Conservation (phyloP, 2,888 invertebrate species). For the Andrena flavipes region DNA sequence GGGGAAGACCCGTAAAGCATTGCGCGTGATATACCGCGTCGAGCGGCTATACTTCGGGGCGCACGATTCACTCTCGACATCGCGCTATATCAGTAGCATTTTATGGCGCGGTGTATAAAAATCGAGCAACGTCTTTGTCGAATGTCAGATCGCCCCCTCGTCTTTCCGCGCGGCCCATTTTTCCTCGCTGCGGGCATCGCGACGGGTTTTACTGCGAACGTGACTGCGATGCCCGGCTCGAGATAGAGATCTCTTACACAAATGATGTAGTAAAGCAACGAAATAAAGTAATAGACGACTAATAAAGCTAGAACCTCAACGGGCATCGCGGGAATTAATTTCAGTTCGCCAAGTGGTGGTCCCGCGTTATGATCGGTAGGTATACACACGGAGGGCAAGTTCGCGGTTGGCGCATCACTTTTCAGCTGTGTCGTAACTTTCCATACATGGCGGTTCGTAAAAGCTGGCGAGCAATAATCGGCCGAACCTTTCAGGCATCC, state of each 20-base stretch:
- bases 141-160: neutral
- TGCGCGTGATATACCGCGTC: constrained; percentile 20
- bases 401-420: constrained; percentile 20
- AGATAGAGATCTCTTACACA: too few relatives aligned
- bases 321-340: neutral
- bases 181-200: too few relatives aligned
- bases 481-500: constrained; percentile 59
- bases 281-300: too few relatives aligned
- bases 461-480: constrained; percentile 69
- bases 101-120: constrained; percentile 12
- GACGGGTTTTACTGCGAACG: too few relatives aligned
- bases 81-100: constrained; percentile 5
- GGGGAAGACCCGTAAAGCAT: constrained; percentile 25
- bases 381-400: constrained; percentile 30
- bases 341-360: constrained; percentile 34
- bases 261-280: too few relatives aligned
- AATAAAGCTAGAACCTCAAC: too few relatives aligned
- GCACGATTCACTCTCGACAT: constrained; percentile 19
- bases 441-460: constrained; percentile 70
- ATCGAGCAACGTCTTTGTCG: neutral
- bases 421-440: constrained; percentile 51
- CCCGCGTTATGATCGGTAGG: constrained; percentile 30
- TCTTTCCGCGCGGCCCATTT: too few relatives aligned
- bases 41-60: neutral
- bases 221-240: too few relatives aligned